These are phyloP conservation scores for Leptopilina syphax DNA, from an alignment of 2,888 invertebrate species.

Conservation along the genomic window DNA sequence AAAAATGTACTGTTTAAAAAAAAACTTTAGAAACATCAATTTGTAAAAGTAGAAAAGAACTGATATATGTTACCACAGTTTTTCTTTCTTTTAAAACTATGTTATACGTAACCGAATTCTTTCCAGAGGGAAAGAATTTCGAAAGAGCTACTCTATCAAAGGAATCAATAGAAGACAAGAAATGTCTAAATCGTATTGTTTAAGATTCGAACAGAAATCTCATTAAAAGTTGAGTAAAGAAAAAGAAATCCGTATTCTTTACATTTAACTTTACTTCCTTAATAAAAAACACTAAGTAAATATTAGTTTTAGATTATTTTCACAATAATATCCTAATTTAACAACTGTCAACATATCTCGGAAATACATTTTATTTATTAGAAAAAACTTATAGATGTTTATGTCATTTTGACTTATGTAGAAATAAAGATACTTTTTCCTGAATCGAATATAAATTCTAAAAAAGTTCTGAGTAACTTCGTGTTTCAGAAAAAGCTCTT, in stretches of 20 bases:
- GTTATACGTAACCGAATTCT: background rate
- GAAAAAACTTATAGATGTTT: no score
- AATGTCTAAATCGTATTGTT: conserved; percentile 4
- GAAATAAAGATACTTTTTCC: no score
- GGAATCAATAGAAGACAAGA: background rate
- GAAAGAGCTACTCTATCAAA: background rate
- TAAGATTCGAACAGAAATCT: background rate
- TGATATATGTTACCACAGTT: background rate
- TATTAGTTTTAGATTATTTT: background rate
- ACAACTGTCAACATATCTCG: no score
- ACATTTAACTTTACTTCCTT: background rate
- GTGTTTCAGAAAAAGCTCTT: no score
- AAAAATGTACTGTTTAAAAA: no score
- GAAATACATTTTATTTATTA: no score
- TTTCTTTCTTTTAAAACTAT: background rate
- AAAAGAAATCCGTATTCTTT: background rate
- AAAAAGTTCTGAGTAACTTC: no score
- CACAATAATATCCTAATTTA: no score
- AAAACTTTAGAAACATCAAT: background rate
- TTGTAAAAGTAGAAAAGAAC: background rate
- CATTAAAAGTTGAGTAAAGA: background rate
- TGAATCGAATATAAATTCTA: no score
- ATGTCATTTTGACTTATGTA: no score
- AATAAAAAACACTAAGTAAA: background rate
- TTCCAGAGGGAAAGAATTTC: background rate